phyloP scores from a whole-genome alignment of 2,888 invertebrate genomes.

The Tetragnatha montana region DNA sequence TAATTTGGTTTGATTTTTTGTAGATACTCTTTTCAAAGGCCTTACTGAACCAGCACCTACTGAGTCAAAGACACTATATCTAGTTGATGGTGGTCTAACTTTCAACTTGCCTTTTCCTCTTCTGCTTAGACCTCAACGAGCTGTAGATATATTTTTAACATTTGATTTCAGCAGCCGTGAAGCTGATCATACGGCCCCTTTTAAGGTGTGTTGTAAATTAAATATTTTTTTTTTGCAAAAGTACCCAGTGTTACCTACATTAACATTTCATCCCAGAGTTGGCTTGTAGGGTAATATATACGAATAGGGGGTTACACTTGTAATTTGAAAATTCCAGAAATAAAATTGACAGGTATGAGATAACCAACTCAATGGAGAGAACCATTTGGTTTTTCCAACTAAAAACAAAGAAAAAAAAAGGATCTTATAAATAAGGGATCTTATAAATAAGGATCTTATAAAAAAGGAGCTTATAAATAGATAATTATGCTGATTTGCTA shows the following conservation, averaged over 20 bases:
- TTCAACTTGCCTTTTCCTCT: slow-evolving; percentile 78
- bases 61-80: slow-evolving; percentile 76
- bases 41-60: slow-evolving; percentile 76
- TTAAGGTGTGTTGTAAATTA: slow-evolving; percentile 74
- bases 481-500: too few species aligned
- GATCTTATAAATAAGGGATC: too few species aligned
- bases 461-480: too few species aligned
- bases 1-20: slow-evolving; percentile 37
- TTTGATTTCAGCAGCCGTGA: slow-evolving; percentile 77
- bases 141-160: slow-evolving; percentile 77
- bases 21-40: slow-evolving; percentile 76
- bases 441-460: too few species aligned
- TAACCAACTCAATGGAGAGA: too few species aligned
- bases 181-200: slow-evolving; percentile 76
- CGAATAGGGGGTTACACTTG: too few species aligned
- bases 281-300: too few species aligned
- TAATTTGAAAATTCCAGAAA: too few species aligned
- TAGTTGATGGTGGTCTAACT: slow-evolving; percentile 78
- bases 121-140: slow-evolving; percentile 77
- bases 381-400: too few species aligned
- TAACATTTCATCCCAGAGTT: too few species aligned
- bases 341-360: too few species aligned
- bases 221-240: background rate
- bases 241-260: background rate
- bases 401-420: too few species aligned